phyloP scores from a whole-genome alignment of 2,888 invertebrate genomes.

The Macrophya annulata region DNA sequence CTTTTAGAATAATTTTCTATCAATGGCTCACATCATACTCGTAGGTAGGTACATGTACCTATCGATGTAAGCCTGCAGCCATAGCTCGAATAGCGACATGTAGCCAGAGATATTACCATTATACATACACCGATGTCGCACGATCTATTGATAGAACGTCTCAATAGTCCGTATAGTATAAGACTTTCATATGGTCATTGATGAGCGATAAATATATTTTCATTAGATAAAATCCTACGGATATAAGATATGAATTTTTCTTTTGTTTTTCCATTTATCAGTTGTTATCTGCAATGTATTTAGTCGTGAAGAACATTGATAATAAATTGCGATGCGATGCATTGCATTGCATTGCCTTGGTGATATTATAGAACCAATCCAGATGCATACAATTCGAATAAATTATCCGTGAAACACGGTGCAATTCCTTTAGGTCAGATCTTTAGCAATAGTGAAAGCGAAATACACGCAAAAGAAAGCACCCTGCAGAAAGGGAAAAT shows the following conservation, averaged over 20 bases:
- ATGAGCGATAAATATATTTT: background rate
- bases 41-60: background rate
- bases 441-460: slow-evolving; percentile 44
- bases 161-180: background rate
- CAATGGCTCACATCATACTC: slow-evolving; percentile 2
- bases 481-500: slow-evolving; percentile 35
- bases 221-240: background rate
- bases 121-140: slow-evolving; percentile 1
- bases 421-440: background rate
- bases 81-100: background rate
- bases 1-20: slow-evolving; percentile 32
- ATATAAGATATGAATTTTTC: background rate
- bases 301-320: background rate
- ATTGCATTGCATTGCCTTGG: background rate
- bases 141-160: slow-evolving; percentile 11
- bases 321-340: background rate
- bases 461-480: slow-evolving; percentile 24
- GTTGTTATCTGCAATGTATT: background rate
- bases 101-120: slow-evolving; percentile 12
- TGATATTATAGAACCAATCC: slow-evolving; percentile 12
- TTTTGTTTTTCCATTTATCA: background rate
- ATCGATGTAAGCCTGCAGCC: background rate
- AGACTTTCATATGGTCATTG: slow-evolving; percentile 19
- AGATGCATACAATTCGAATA: slow-evolving; percentile 26
- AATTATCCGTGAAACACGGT: slow-evolving; percentile 32